Percentiles rank a stretch among this genome's conserved stretches.
phyloP scores from a whole-genome alignment of 2,888 invertebrate genomes.

The Slavum lentiscoides region DNA sequence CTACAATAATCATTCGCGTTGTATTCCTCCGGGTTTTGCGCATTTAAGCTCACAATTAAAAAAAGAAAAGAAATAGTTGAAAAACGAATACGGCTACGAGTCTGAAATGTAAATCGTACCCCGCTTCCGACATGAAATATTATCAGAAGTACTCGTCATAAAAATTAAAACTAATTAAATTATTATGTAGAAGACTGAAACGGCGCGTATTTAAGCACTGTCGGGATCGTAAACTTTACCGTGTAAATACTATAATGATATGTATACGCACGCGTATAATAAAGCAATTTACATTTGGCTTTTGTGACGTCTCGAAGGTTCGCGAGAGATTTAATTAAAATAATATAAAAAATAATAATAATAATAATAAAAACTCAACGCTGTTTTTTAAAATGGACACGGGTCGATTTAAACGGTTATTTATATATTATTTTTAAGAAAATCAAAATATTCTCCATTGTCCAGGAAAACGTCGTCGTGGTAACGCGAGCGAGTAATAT shows the following conservation, averaged over 20 bases:
- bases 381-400: not conserved
- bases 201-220: not conserved
- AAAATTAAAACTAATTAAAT: conserved; percentile 35
- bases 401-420: too few relatives aligned
- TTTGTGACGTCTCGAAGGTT: conserved; percentile 1
- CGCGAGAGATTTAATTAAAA: conserved; percentile 33
- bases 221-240: conserved; percentile 5
- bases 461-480: not conserved
- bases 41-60: too few relatives aligned
- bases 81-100: not conserved
- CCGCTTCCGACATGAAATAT: not conserved
- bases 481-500: not conserved
- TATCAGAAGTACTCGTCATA: not conserved
- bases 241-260: not conserved
- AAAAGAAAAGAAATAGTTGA: too few relatives aligned
- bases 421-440: too few relatives aligned
- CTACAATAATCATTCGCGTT: too few relatives aligned
- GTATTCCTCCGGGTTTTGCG: too few relatives aligned
- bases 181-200: conserved; percentile 4
- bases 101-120: not conserved
- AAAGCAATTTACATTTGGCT: conserved; percentile 6
- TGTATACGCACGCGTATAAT: conserved; percentile 17
- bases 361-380: not conserved
- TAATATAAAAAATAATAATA: not conserved
- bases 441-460: too few relatives aligned